Percentiles rank a stretch among this genome's conserved stretches.
Conservation (phyloP, 2,797 vertebrate species). For the Gambusia yucatana region DNA sequence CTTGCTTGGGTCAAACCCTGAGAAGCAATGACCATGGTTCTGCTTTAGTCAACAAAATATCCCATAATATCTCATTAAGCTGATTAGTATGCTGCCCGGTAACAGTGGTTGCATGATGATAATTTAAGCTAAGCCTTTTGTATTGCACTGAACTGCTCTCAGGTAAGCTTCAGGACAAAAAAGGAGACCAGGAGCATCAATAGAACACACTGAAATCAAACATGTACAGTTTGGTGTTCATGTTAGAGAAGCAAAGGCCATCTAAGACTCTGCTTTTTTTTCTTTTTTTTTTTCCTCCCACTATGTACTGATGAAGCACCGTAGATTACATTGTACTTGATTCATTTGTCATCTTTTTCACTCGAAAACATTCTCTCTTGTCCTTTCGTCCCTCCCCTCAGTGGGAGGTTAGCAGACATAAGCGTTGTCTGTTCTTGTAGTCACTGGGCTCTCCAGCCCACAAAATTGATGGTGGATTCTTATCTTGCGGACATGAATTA, state of each 20-base stretch:
- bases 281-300: slow-evolving; percentile 45
- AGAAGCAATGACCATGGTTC: slow-evolving; percentile 92
- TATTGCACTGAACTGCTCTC: slow-evolving; percentile 86
- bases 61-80: slow-evolving; percentile 99
- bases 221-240: slow-evolving; percentile 43
- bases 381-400: slow-evolving; percentile 37
- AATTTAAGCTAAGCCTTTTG: slow-evolving; percentile 90
- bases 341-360: slow-evolving; percentile 57
- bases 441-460: slow-evolving; percentile 77
- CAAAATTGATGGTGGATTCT: slow-evolving; percentile 71
- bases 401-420: slow-evolving; percentile 82
- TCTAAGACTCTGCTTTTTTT: slow-evolving; percentile 7
- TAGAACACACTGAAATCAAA: slow-evolving; percentile 36
- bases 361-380: slow-evolving; percentile 41
- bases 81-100: slow-evolving; percentile 98
- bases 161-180: slow-evolving; percentile 86
- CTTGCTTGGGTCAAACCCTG: slow-evolving; percentile 91
- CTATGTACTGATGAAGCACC: slow-evolving; percentile 35
- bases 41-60: slow-evolving; percentile 99
- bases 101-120: slow-evolving; percentile 92
- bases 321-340: slow-evolving; percentile 28
- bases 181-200: slow-evolving; percentile 67
- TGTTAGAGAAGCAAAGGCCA: slow-evolving; percentile 40
- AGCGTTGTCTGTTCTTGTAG: slow-evolving; percentile 78
- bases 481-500: slow-evolving; percentile 80